Evolutionary conservation across 2,113 vertebrate genomes (phyloP).

Genomic region (Arvicanthis niloticus): DNA sequence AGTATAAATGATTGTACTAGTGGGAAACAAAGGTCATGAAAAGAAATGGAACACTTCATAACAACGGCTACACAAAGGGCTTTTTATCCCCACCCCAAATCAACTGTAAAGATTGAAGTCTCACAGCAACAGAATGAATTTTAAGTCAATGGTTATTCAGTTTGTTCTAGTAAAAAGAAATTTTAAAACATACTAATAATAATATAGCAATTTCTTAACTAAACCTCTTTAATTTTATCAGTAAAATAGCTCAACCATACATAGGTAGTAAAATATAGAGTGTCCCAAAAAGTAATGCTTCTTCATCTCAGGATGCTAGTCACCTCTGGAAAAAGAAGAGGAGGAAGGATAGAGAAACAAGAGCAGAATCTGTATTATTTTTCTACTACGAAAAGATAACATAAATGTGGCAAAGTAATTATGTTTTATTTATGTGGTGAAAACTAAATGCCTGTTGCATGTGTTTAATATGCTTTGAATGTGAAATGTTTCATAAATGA

Average conservation of each 20-base stretch:
- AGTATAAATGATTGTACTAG: conserved; percentile 74
- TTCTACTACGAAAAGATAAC: not conserved
- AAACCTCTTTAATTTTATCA: conserved; percentile 23
- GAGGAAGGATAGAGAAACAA: not conserved
- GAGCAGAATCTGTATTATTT: not conserved
- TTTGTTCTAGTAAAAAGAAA: conserved; percentile 33
- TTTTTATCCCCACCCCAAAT: conserved; percentile 59
- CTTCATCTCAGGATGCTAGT: not conserved
- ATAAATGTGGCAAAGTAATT: not conserved
- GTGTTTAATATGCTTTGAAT: not conserved
- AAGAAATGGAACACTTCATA: conserved; percentile 67
- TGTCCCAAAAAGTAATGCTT: not conserved
- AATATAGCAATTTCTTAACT: conserved; percentile 32
- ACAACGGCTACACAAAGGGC: conserved; percentile 66
- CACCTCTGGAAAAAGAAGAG: not conserved
- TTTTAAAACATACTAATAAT: conserved; percentile 39
- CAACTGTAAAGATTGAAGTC: conserved; percentile 71
- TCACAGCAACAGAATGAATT: not conserved
- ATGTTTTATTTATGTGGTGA: not conserved
- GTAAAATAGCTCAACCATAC: not conserved
- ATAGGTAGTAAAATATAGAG: not conserved
- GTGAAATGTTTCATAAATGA: conserved; percentile 46
- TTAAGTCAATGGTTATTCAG: conserved; percentile 48
- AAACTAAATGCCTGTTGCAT: not conserved
- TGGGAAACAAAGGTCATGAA: conserved; percentile 79